Evolutionary conservation across 2,113 vertebrate species (phyloP).

Genomic region (Rhabdomys dilectus): DNA sequence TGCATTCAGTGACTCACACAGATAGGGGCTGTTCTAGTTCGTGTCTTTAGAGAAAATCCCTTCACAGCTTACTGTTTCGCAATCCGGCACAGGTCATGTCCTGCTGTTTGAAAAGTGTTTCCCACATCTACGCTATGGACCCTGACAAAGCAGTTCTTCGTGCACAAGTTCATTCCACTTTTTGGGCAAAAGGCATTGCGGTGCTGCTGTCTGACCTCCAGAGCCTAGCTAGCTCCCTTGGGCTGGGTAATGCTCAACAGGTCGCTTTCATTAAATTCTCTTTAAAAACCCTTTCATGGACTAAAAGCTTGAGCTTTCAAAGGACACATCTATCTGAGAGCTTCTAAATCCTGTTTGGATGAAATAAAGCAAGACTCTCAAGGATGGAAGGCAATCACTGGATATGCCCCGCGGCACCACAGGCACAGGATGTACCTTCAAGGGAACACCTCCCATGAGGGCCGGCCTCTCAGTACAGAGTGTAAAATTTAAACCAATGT

Average conservation of each 20-base stretch:
- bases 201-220: neutral
- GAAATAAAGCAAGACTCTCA: neutral
- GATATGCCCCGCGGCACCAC: neutral
- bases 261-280: neutral
- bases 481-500: conserved; percentile 37
- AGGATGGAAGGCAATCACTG: no score
- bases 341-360: conserved; percentile 6
- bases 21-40: neutral
- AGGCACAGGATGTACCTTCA: rapidly evolving
- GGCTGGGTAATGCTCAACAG: neutral
- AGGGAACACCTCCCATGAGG: neutral
- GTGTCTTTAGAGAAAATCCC: conserved; percentile 14
- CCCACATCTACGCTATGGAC: neutral
- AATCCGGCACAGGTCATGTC: neutral
- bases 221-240: neutral
- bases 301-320: conserved; percentile 43
- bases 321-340: neutral
- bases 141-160: neutral
- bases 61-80: conserved; percentile 18
- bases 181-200: neutral
- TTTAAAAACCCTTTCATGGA: neutral
- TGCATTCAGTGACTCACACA: conserved; percentile 1
- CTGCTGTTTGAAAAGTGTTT: conserved; percentile 12
- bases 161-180: neutral
- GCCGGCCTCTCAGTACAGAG: neutral